A percentile compares a stretch with the other conserved stretches of the same genome.
These are phyloP conservation scores for Coluber constrictor DNA, from an alignment of 2,797 vertebrate genomes.

Conservation along the genomic window DNA sequence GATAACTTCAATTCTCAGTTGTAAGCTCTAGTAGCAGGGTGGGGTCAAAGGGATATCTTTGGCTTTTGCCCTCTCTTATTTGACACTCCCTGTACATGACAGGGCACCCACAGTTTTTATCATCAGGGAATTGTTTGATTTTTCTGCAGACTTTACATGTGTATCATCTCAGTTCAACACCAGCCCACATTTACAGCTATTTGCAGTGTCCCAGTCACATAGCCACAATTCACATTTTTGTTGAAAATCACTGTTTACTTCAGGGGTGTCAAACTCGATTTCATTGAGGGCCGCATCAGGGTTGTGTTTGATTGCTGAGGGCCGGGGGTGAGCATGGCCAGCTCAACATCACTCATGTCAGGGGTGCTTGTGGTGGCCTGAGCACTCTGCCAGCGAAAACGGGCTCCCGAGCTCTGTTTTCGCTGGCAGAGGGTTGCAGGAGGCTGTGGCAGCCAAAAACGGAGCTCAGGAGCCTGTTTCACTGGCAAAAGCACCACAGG, in stretches of 20 bases:
- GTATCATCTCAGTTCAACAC: neutral
- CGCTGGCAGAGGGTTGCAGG: too few relatives aligned
- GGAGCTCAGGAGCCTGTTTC: accelerated
- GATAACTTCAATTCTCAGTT: neutral
- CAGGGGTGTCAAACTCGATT: too few relatives aligned
- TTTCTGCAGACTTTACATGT: neutral
- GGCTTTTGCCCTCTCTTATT: neutral
- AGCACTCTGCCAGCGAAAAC: too few relatives aligned
- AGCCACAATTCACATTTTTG: neutral
- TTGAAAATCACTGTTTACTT: neutral
- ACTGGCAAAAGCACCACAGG: too few relatives aligned
- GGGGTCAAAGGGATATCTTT: neutral
- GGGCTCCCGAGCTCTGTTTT: too few relatives aligned
- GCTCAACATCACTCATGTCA: too few relatives aligned
- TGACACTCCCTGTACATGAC: neutral
- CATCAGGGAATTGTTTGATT: neutral
- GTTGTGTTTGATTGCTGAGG: too few relatives aligned
- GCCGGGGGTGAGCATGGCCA: too few relatives aligned
- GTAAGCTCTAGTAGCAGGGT: neutral
- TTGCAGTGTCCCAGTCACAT: neutral
- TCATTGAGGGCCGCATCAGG: too few relatives aligned
- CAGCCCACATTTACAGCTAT: neutral
- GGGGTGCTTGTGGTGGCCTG: too few relatives aligned
- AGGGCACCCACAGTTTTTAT: neutral
- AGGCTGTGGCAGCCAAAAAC: too few relatives aligned